Evolutionary conservation across 2,888 invertebrate genomes (phyloP).

Genomic region (Athalia rosae): DNA sequence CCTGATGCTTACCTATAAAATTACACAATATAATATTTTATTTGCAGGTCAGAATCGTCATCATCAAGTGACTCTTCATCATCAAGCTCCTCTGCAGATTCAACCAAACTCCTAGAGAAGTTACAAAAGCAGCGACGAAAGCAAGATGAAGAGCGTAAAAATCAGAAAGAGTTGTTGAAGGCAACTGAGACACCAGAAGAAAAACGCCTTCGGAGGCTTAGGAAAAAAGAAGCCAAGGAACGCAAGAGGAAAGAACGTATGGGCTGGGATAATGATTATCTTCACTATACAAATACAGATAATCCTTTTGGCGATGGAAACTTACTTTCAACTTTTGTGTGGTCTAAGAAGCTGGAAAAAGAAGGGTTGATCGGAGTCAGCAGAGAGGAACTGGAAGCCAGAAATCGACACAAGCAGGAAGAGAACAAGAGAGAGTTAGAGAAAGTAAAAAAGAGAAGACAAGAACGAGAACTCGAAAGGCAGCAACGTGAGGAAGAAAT

Average conservation of each 20-base stretch:
- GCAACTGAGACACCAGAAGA: conserved; percentile 97
- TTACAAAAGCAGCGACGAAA: conserved; percentile 83
- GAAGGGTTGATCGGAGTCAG: conserved; percentile 90
- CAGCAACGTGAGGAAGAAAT: conserved; percentile 89
- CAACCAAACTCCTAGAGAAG: conserved; percentile 81
- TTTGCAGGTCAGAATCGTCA: conserved; percentile 50
- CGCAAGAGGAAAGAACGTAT: conserved; percentile 90
- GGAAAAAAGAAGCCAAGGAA: conserved; percentile 95
- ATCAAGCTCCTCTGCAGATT: conserved; percentile 75
- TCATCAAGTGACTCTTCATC: conserved; percentile 60
- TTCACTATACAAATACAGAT: conserved; percentile 97
- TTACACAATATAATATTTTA: background rate
- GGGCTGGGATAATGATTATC: conserved; percentile 98
- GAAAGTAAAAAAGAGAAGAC: conserved; percentile 92
- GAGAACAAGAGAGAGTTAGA: conserved; percentile 95
- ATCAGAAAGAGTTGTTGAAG: conserved; percentile 86
- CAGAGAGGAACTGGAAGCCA: conserved; percentile 86
- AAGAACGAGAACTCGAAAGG: conserved; percentile 91
- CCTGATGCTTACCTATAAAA: background rate
- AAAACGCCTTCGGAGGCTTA: conserved; percentile 87
- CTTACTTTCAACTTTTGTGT: conserved; percentile 95
- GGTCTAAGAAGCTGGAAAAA: conserved; percentile 96
- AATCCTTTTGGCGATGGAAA: conserved; percentile 99
- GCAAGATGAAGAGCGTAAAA: conserved; percentile 79
- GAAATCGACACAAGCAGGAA: conserved; percentile 90